Conservation (phyloP, 2,888 invertebrate species). For the Horisme vitalbata region DNA sequence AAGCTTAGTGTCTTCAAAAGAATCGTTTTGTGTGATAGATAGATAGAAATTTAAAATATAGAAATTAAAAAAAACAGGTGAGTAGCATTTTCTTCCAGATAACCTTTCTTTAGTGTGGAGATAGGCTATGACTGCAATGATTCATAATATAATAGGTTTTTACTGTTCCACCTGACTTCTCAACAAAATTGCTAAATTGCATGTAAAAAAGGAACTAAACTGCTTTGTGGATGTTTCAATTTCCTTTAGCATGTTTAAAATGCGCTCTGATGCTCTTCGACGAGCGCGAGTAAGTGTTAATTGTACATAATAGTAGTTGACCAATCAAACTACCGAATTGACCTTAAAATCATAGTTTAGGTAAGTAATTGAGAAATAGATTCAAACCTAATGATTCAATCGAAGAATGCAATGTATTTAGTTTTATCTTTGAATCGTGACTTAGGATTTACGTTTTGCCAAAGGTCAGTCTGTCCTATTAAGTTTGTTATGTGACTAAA, state of each 20-base stretch:
- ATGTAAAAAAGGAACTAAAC: too few species aligned
- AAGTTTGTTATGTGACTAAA: constrained; percentile 29
- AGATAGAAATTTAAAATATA: background rate
- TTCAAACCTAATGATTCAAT: constrained; percentile 32
- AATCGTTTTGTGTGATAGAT: background rate
- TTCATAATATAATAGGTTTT: too few species aligned
- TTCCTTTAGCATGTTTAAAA: too few species aligned
- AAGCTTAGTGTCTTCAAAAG: constrained; percentile 6
- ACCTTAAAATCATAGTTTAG: background rate
- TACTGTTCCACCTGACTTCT: background rate
- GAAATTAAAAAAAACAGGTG: too few species aligned
- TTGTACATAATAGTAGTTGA: too few species aligned
- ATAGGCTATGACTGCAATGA: too few species aligned
- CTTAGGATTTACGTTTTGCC: constrained; percentile 26
- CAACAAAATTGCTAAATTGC: too few species aligned
- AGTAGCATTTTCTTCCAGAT: too few species aligned
- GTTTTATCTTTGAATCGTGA: constrained; percentile 41
- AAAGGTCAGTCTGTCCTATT: constrained; percentile 37
- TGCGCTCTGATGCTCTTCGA: too few species aligned
- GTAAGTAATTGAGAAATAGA: constrained; percentile 15
- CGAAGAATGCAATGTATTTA: constrained; percentile 42
- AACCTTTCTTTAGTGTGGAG: too few species aligned
- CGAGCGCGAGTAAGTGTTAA: too few species aligned
- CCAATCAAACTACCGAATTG: background rate
- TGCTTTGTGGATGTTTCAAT: too few species aligned